Evolutionary conservation across 1,140 invertebrate species (phyloP).

Genomic region (Pinna nobilis): DNA sequence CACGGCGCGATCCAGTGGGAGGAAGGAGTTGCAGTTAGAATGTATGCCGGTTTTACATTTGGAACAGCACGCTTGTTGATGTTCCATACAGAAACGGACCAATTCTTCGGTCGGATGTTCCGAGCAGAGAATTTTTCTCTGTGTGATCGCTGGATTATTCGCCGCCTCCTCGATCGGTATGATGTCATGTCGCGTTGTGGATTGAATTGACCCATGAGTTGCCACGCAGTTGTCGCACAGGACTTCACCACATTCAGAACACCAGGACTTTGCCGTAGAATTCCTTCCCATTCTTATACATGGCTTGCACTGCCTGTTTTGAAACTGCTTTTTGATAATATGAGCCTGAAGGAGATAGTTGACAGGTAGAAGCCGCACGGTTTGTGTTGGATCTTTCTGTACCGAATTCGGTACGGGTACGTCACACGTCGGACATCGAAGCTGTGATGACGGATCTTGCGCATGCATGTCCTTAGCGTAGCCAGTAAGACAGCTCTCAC

Average conservation of each 20-base stretch:
- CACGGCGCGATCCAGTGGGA: conserved; percentile 10
- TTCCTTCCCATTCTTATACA: conserved; percentile 14
- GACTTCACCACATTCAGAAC: conserved; percentile 22
- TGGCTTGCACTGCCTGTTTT: conserved; percentile 20
- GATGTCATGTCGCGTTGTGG: background rate
- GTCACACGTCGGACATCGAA: conserved; percentile 21
- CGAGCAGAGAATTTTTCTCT: conserved; percentile 2
- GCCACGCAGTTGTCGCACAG: conserved; percentile 28
- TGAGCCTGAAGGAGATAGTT: conserved; percentile 15
- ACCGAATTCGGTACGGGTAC: conserved; percentile 3
- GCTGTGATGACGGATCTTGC: background rate
- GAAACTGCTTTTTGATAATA: conserved; percentile 19
- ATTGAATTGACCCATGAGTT: conserved; percentile 11
- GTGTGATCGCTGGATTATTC: background rate
- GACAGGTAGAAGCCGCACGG: conserved; percentile 14
- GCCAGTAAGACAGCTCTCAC: conserved; percentile 19
- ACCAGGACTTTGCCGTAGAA: conserved; percentile 23
- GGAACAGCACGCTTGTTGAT: conserved; percentile 2
- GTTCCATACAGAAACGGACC: conserved; percentile 15
- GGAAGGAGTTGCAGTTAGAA: conserved; percentile 9
- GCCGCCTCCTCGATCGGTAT: background rate
- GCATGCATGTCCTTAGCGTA: conserved; percentile 11
- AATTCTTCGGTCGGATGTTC: conserved; percentile 11
- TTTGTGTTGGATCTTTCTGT: background rate
- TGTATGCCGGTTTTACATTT: conserved; percentile 11